phyloP scores from a whole-genome alignment of 2,113 vertebrate genomes.

The Gallinago paraguaiae region DNA sequence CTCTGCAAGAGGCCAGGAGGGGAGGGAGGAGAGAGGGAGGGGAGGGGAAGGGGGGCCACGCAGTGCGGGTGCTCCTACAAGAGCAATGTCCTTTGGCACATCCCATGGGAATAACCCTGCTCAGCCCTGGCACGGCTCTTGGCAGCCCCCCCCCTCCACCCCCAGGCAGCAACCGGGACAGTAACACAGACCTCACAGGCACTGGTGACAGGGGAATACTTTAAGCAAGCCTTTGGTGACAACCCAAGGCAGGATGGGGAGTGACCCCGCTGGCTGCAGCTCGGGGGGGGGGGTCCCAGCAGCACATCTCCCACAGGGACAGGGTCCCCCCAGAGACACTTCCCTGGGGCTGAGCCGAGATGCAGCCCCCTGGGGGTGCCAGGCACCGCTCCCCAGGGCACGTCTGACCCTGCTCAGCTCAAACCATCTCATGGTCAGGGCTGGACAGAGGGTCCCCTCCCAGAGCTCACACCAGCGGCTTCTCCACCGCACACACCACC shows the following conservation, averaged over 20 bases:
- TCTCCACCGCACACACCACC: background rate
- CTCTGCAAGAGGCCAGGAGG: background rate
- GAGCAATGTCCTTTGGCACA: background rate
- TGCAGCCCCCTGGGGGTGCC: background rate
- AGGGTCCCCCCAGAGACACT: too few relatives aligned
- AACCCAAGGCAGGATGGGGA: background rate
- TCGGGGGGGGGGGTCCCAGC: background rate
- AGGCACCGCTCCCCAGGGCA: background rate
- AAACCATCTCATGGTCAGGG: background rate
- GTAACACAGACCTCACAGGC: background rate
- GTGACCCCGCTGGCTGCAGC: background rate
- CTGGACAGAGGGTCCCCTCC: background rate
- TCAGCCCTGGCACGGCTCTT: background rate
- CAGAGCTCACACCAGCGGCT: background rate
- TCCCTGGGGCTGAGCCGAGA: fast-evolving
- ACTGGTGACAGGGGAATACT: background rate
- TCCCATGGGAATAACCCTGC: background rate
- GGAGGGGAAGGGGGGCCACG: background rate
- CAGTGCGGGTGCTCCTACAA: background rate
- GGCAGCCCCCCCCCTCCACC: background rate
- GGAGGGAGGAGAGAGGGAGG: background rate
- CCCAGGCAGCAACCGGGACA: background rate
- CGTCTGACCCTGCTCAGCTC: background rate
- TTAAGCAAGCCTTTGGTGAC: background rate
- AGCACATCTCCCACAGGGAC: background rate